phyloP scores from a whole-genome alignment of 2,888 invertebrate species.

The Perdita meconis region DNA sequence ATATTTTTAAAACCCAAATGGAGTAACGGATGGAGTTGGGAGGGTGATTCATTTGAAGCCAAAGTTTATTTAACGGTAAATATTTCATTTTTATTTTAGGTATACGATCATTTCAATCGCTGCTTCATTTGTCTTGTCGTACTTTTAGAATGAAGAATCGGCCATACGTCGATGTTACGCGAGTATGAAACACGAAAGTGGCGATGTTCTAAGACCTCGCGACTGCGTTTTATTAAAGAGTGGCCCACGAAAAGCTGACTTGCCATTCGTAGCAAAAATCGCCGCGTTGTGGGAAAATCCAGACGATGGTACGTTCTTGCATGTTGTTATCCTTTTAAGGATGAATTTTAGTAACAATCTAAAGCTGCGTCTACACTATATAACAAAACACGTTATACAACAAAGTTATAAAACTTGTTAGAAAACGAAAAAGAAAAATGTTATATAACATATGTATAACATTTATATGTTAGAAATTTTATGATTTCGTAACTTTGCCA shows the following conservation, averaged over 20 bases:
- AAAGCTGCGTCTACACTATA: too few relatives aligned
- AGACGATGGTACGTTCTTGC: slow-evolving; percentile 89
- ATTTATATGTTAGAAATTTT: too few relatives aligned
- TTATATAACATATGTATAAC: too few relatives aligned
- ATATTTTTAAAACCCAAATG: slow-evolving; percentile 88
- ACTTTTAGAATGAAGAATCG: slow-evolving; percentile 90
- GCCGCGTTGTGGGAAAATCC: slow-evolving; percentile 98
- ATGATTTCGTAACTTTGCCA: too few relatives aligned
- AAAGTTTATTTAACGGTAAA: slow-evolving; percentile 95
- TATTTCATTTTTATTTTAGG: background rate
- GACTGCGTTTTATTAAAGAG: slow-evolving; percentile 97
- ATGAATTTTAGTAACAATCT: background rate
- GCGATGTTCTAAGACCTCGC: slow-evolving; percentile 93
- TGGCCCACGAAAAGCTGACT: slow-evolving; percentile 91
- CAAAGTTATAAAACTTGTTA: too few relatives aligned
- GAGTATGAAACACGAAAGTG: slow-evolving; percentile 94
- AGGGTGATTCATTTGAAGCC: slow-evolving; percentile 92
- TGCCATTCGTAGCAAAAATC: slow-evolving; percentile 97
- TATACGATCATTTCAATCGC: background rate
- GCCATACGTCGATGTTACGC: slow-evolving; percentile 94
- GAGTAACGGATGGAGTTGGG: slow-evolving; percentile 97
- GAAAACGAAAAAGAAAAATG: too few relatives aligned
- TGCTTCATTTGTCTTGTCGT: background rate
- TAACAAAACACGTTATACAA: too few relatives aligned
- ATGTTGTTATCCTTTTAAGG: too few relatives aligned